Evolutionary conservation across 2,888 invertebrate species (phyloP).

Genomic region (Tetranychus truncatus): DNA sequence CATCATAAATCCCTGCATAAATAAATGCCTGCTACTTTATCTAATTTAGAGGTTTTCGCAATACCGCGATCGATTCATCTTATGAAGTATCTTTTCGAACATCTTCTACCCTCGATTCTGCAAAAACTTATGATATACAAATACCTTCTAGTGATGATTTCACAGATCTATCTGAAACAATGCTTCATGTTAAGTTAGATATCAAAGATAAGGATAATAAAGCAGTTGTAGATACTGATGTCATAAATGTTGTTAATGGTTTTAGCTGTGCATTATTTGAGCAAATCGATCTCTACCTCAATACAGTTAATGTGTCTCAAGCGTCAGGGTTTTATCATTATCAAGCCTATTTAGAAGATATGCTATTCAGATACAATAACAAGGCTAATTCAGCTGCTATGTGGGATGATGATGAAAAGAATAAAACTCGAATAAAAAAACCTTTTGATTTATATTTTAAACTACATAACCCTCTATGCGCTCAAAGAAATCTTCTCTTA

Average conservation of each 20-base stretch:
- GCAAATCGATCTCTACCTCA: neutral
- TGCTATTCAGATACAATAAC: neutral
- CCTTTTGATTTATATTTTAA: too few relatives aligned
- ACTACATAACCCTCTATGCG: too few relatives aligned
- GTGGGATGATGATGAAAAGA: too few relatives aligned
- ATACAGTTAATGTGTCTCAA: neutral
- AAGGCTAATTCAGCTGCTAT: neutral
- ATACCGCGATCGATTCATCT: neutral
- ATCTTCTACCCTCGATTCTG: neutral
- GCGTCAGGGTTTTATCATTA: neutral
- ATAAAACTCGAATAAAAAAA: too few relatives aligned
- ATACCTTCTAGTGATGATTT: slow-evolving; percentile 2
- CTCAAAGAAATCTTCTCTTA: too few relatives aligned
- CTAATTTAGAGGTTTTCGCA: neutral
- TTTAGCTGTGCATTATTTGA: neutral
- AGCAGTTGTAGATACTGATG: neutral
- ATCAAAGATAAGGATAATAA: too few relatives aligned
- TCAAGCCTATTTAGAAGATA: neutral
- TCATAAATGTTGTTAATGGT: neutral
- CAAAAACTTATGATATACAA: neutral
- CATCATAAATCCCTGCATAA: neutral
- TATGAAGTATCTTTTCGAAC: neutral
- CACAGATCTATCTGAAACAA: neutral
- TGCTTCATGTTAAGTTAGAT: too few relatives aligned
- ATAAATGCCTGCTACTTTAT: neutral